Conservation (phyloP, 2,888 invertebrate species). For the Drosophila leonis region DNA sequence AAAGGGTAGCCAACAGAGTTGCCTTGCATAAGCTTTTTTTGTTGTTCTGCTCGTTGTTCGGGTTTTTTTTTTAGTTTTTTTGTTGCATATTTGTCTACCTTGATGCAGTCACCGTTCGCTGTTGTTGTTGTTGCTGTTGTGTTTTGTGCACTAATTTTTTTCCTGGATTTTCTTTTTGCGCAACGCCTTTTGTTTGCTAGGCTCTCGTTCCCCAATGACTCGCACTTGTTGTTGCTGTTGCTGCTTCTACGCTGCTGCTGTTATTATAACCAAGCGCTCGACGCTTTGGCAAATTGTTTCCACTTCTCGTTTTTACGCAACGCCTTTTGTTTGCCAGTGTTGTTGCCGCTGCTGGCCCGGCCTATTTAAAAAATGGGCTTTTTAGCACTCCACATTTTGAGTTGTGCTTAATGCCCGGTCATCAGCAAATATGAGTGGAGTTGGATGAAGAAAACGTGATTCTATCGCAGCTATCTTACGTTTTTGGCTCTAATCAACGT, state of each 20-base stretch:
- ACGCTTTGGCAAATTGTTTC: slow-evolving; percentile 79
- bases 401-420: slow-evolving; percentile 40
- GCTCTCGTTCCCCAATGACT: slow-evolving; percentile 57
- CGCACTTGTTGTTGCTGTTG: slow-evolving; percentile 32
- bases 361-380: slow-evolving; percentile 59
- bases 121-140: slow-evolving; percentile 28
- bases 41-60: slow-evolving; percentile 19
- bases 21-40: slow-evolving; percentile 42
- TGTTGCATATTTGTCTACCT: slow-evolving; percentile 70
- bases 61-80: slow-evolving; percentile 16
- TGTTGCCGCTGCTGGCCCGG: slow-evolving; percentile 10
- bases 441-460: not conserved
- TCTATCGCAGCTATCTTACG: slow-evolving; percentile 23
- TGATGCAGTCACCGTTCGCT: slow-evolving; percentile 52
- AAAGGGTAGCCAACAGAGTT: slow-evolving; percentile 20
- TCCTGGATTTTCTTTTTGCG: slow-evolving; percentile 47
- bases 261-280: slow-evolving; percentile 75
- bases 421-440: slow-evolving; percentile 31
- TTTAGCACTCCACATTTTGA: slow-evolving; percentile 34
- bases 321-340: slow-evolving; percentile 49
- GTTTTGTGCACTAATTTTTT: slow-evolving; percentile 62
- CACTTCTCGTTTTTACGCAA: slow-evolving; percentile 68
- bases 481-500: slow-evolving; percentile 53
- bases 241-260: slow-evolving; percentile 52
- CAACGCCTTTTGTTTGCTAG: slow-evolving; percentile 66